Evolutionary conservation across 2,113 vertebrate species (phyloP).

Genomic region (Balaeniceps rex): DNA sequence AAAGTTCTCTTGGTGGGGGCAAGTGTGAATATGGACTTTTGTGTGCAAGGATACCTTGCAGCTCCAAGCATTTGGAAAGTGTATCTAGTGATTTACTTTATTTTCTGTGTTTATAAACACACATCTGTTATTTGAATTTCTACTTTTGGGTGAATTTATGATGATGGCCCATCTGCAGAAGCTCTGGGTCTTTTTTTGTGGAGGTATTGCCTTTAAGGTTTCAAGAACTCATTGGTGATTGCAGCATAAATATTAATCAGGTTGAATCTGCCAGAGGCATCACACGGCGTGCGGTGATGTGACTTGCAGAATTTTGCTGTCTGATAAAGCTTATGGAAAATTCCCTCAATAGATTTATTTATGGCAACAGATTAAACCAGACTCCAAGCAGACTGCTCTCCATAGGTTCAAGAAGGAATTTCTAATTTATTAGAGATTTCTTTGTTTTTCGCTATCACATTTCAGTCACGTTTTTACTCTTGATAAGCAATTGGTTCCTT

Average conservation of each 20-base stretch:
- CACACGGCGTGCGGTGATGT: slow-evolving; percentile 23
- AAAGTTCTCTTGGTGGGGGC: neutral
- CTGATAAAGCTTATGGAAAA: slow-evolving; percentile 59
- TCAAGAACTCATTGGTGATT: slow-evolving; percentile 57
- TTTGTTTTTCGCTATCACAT: slow-evolving; percentile 55
- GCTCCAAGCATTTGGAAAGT: slow-evolving; percentile 2
- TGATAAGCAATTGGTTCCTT: slow-evolving; percentile 45
- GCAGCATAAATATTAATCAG: slow-evolving; percentile 51
- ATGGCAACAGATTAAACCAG: slow-evolving; percentile 47
- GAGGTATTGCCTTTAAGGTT: slow-evolving; percentile 21
- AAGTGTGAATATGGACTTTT: neutral
- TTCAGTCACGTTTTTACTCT: slow-evolving; percentile 55
- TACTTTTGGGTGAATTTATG: neutral
- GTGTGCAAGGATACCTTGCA: neutral
- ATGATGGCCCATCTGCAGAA: neutral
- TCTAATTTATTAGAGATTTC: slow-evolving; percentile 62
- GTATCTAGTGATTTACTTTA: neutral
- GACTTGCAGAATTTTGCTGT: slow-evolving; percentile 60
- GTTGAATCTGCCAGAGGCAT: slow-evolving; percentile 19
- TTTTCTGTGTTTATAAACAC: slow-evolving; percentile 38
- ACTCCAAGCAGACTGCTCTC: slow-evolving; percentile 62
- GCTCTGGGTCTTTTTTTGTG: slow-evolving; percentile 7
- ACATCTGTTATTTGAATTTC: slow-evolving; percentile 26
- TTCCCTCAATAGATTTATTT: slow-evolving; percentile 68
- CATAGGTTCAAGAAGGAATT: slow-evolving; percentile 11